These are phyloP conservation scores for Scaptomyza cyrtandrae DNA, from an alignment of 2,888 invertebrate species.

Conservation along the genomic window DNA sequence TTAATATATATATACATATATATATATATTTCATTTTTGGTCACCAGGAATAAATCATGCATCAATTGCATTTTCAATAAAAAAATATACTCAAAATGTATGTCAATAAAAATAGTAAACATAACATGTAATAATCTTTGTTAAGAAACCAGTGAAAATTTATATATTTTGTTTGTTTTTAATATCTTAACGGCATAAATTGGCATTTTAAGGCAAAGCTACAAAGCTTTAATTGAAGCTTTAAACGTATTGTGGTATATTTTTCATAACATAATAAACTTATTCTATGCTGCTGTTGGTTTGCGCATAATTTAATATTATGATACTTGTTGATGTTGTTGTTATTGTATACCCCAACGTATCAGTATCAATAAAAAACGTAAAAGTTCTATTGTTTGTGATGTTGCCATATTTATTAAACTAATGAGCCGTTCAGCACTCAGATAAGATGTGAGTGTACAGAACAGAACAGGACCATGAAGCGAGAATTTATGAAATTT, in stretches of 20 bases:
- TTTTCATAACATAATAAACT: not conserved
- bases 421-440: conserved; percentile 58
- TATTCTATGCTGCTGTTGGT: not conserved
- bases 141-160: too few relatives aligned
- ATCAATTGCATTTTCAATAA: not conserved
- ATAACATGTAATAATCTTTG: not conserved
- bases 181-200: not conserved
- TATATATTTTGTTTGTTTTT: too few relatives aligned
- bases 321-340: not conserved
- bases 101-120: not conserved
- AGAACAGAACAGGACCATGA: conserved; percentile 7
- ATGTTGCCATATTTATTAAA: conserved; percentile 49
- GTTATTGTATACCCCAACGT: not conserved
- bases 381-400: conserved; percentile 33
- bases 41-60: not conserved
- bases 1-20: too few relatives aligned
- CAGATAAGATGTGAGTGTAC: conserved; percentile 17
- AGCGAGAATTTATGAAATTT: conserved; percentile 59
- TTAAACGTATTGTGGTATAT: not conserved
- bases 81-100: not conserved
- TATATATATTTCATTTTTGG: not conserved
- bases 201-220: not conserved
- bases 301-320: not conserved
- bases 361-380: conserved; percentile 4
- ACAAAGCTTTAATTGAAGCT: not conserved